A percentile compares a stretch with the other conserved stretches of the same genome.
These are phyloP conservation scores for Brachypteracias leptosomus DNA, from an alignment of 2,113 vertebrate species.

Conservation along the genomic window DNA sequence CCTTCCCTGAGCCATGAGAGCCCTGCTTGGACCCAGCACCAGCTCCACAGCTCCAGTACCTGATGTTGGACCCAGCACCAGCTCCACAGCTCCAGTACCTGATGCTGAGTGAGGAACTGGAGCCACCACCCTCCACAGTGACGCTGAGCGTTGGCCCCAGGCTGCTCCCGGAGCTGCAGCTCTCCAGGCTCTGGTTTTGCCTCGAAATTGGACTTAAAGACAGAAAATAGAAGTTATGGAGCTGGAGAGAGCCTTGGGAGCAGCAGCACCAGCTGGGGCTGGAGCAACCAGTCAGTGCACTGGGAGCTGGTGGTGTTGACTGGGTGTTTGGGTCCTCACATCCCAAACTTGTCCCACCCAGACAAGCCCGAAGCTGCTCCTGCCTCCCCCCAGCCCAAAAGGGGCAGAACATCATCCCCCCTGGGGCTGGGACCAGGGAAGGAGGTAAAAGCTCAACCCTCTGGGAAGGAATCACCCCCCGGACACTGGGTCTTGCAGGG, in stretches of 20 bases:
- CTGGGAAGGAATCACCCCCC: neutral
- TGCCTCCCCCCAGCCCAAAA: neutral
- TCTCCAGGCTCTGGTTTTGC: neutral
- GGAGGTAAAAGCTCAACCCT: rapidly evolving
- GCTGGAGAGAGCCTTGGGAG: neutral
- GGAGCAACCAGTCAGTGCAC: neutral
- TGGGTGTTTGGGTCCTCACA: rapidly evolving
- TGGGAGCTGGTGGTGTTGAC: neutral
- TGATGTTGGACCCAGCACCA: rapidly evolving
- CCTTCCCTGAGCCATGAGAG: rapidly evolving
- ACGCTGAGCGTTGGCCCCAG: rapidly evolving
- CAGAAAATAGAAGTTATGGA: rapidly evolving
- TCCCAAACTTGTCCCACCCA: neutral
- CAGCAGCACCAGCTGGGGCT: neutral
- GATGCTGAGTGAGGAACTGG: rapidly evolving
- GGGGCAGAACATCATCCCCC: neutral
- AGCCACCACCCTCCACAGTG: neutral
- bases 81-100: neutral
- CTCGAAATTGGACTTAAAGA: neutral
- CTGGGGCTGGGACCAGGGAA: too few relatives aligned
- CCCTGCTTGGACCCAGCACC: rapidly evolving
- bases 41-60: neutral
- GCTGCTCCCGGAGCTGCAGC: neutral
- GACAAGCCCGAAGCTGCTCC: neutral
- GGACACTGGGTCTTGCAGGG: rapidly evolving